phyloP scores from a whole-genome alignment of 1,140 invertebrate genomes.

The Galleria mellonella region DNA sequence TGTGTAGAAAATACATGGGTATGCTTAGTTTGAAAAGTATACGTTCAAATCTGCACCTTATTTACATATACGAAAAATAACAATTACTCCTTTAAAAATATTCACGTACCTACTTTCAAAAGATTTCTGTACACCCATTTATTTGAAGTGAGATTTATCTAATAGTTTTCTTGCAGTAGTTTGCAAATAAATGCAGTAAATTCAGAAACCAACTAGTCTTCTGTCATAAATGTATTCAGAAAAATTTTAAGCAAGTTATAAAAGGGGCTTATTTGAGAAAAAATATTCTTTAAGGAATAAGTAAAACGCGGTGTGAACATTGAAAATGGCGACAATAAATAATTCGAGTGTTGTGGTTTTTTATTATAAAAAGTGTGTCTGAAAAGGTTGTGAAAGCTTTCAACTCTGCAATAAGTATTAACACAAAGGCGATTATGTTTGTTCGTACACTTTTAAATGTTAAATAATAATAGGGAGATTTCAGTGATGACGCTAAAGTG shows the following conservation, averaged over 20 bases:
- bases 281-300: constrained; percentile 17
- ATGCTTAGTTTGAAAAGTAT: too few relatives aligned
- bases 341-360: constrained; percentile 41
- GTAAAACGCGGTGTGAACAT: constrained; percentile 28
- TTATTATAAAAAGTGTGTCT: constrained; percentile 31
- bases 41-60: too few relatives aligned
- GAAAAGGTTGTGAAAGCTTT: constrained; percentile 41
- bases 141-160: too few relatives aligned
- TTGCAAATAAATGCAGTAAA: too few relatives aligned
- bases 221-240: too few relatives aligned
- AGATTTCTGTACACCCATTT: too few relatives aligned
- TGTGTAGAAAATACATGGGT: too few relatives aligned
- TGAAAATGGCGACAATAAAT: constrained; percentile 44
- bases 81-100: too few relatives aligned
- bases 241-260: not conserved
- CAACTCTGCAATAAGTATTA: constrained; percentile 43
- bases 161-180: too few relatives aligned
- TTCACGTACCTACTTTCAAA: too few relatives aligned
- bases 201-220: too few relatives aligned
- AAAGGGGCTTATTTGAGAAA: not conserved
- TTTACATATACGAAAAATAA: too few relatives aligned
- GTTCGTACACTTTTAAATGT: constrained; percentile 35
- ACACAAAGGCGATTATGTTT: constrained; percentile 50
- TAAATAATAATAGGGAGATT: constrained; percentile 24
- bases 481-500: not conserved